Evolutionary conservation across 2,888 invertebrate species (phyloP).

Genomic region (Drosophila limbata): DNA sequence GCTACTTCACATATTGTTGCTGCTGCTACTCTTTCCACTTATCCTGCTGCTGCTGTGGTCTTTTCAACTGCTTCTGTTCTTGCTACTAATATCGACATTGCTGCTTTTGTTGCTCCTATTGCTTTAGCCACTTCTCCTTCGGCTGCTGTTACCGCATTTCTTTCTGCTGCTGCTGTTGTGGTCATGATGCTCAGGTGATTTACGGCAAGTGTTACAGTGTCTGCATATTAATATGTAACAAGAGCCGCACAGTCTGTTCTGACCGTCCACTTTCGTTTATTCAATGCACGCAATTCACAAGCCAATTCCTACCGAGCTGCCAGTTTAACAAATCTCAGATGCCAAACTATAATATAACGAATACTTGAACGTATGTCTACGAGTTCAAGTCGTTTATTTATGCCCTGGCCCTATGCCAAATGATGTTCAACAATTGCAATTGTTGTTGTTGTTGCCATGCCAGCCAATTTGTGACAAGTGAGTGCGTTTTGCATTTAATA

Average conservation of each 20-base stretch:
- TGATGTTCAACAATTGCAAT: constrained; percentile 53
- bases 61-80: not conserved
- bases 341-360: constrained; percentile 46
- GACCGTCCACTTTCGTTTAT: constrained; percentile 45
- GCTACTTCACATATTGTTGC: not conserved
- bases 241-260: not conserved
- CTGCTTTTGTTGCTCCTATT: not conserved
- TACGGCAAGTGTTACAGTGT: constrained; percentile 62
- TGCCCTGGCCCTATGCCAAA: constrained; percentile 36
- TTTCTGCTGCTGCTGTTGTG: constrained; percentile 17
- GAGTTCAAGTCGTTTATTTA: constrained; percentile 32
- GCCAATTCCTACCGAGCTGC: constrained; percentile 48
- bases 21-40: constrained; percentile 5
- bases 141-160: not conserved
- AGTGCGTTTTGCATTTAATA: constrained; percentile 66
- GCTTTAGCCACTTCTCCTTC: not conserved
- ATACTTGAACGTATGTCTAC: constrained; percentile 38
- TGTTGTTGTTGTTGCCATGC: constrained; percentile 29
- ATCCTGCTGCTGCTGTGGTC: constrained; percentile 14
- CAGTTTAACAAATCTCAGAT: constrained; percentile 47
- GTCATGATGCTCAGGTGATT: constrained; percentile 73
- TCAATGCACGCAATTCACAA: constrained; percentile 56
- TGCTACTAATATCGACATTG: constrained; percentile 12
- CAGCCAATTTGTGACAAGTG: constrained; percentile 73
- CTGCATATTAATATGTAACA: constrained; percentile 74